phyloP scores from a whole-genome alignment of 1,140 invertebrate species.

The Adelges cooleyi region DNA sequence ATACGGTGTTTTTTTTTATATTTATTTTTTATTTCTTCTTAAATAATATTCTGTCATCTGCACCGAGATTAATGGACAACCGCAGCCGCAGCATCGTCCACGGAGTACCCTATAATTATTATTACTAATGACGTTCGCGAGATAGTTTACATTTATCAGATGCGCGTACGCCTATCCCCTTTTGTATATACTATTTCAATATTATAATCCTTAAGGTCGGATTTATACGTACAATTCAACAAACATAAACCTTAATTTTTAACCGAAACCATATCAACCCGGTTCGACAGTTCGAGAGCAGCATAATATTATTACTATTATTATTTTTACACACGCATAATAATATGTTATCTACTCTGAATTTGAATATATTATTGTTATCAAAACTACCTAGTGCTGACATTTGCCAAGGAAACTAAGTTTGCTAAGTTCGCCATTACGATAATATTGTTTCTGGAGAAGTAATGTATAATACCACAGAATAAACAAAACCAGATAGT shows the following conservation, averaged over 20 bases:
- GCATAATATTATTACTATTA: background rate
- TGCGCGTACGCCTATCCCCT: background rate
- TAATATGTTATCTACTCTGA: too few species aligned
- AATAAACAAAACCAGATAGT: too few species aligned
- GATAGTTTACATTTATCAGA: constrained; percentile 26
- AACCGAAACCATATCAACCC: background rate
- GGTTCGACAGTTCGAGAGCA: background rate
- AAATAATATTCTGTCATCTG: constrained; percentile 27
- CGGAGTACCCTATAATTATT: constrained; percentile 19
- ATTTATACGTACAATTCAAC: constrained; percentile 12
- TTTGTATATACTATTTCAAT: background rate
- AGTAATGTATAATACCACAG: too few species aligned
- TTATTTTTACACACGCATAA: constrained; percentile 3
- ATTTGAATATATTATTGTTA: too few species aligned
- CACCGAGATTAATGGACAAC: constrained; percentile 23
- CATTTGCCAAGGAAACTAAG: too few species aligned
- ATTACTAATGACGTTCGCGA: constrained; percentile 26
- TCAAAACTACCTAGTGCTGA: too few species aligned
- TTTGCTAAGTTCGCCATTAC: too few species aligned
- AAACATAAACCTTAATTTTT: background rate
- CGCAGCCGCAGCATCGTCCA: background rate
- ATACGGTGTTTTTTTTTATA: background rate
- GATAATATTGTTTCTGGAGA: too few species aligned
- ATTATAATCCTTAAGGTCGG: constrained; percentile 7
- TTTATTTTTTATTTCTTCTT: constrained; percentile 2